phyloP scores from a whole-genome alignment of 2,888 invertebrate genomes.

The Plebejus anna region DNA sequence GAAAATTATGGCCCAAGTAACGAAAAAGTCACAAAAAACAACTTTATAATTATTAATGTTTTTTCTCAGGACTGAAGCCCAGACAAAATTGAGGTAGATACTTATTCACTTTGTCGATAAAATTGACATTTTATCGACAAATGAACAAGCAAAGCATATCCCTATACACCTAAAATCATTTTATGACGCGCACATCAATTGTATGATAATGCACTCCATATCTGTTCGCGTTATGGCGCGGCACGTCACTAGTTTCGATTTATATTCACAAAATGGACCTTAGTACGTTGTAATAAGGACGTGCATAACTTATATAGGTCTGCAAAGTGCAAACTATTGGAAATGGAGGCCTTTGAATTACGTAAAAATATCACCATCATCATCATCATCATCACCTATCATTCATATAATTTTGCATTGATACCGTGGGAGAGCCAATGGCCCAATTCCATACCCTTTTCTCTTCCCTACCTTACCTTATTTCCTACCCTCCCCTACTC shows the following conservation, averaged over 20 bases:
- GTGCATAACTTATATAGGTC: not conserved
- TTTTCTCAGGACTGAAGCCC: no score
- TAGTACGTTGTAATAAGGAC: constrained; percentile 34
- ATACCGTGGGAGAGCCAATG: no score
- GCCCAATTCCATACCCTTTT: no score
- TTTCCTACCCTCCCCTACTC: no score
- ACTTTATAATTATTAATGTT: no score
- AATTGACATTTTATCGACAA: constrained; percentile 32
- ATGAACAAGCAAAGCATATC: constrained; percentile 32
- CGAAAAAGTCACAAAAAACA: no score
- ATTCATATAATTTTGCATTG: constrained; percentile 27
- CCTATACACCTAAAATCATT: constrained; percentile 42
- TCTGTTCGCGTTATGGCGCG: constrained; percentile 59
- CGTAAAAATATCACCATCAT: not conserved
- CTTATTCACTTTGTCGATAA: no score
- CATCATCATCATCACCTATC: not conserved
- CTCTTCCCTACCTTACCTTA: no score
- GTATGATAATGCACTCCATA: constrained; percentile 74
- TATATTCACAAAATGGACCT: constrained; percentile 34
- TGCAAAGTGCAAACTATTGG: constrained; percentile 28
- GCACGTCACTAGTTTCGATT: constrained; percentile 52
- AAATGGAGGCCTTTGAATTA: constrained; percentile 18
- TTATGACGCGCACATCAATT: constrained; percentile 62
- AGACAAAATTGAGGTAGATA: no score
- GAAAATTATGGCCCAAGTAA: no score